phyloP scores from a whole-genome alignment of 2,888 invertebrate species.

The Chironomus riparius region DNA sequence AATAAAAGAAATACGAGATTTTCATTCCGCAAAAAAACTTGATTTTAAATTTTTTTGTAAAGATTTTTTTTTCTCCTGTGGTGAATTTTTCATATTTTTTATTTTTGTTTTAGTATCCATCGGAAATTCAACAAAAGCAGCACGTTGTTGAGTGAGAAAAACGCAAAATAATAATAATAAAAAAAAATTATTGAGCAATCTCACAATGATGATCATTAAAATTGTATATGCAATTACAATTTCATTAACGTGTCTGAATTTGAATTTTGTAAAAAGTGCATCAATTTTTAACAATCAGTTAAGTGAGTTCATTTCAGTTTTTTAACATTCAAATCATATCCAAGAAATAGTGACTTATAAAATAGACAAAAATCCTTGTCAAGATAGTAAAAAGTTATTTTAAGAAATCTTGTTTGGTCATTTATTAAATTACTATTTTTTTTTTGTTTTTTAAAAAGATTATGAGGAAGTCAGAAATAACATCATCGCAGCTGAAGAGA shows the following conservation, averaged over 20 bases:
- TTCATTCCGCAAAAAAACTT: too few relatives aligned
- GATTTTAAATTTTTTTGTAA: too few relatives aligned
- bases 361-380: background rate
- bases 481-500: constrained; percentile 37
- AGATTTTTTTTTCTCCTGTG: too few relatives aligned
- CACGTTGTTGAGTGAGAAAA: background rate
- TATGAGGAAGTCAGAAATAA: constrained; percentile 37
- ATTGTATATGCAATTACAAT: background rate
- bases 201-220: background rate
- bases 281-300: background rate
- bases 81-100: too few relatives aligned
- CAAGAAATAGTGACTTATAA: too few relatives aligned
- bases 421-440: background rate
- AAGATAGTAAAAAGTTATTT: background rate
- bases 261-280: background rate
- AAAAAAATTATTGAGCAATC: background rate
- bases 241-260: too few relatives aligned
- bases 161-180: background rate
- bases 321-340: too few relatives aligned
- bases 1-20: too few relatives aligned
- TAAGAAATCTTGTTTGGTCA: background rate
- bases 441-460: constrained; percentile 9
- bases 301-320: background rate
- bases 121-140: background rate
- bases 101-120: too few relatives aligned